Evolutionary conservation across 1,140 invertebrate species (phyloP), one percentile per base, ranked within the genome.

Genomic region (Monomorium pharaonis): DNA sequence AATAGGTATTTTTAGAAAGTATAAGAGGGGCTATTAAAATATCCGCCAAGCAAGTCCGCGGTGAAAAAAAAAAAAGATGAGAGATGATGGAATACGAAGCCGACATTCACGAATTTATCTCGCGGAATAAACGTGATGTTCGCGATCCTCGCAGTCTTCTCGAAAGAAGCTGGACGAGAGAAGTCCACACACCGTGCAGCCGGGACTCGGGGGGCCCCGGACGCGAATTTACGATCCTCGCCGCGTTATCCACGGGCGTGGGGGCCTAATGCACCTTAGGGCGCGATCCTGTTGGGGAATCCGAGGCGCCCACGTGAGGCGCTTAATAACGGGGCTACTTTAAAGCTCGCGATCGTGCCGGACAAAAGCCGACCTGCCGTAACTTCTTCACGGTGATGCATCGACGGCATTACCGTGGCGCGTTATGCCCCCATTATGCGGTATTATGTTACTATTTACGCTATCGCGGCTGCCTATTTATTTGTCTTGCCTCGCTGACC

Each of bases 391-490:
- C 86, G 87, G 90, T 92, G 92, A 93, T 93, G 92, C 90, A 92
- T 89, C 84, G 89, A 74, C 85, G 86, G 88, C 92, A 88, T 91
- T 92, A 92, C 84, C 44, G 77, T 67, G 84, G 74, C 85, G 90
- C 87, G 92, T 94, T 93, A 94, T 94, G 91, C 92, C 87, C 91
- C 92, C 89, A 94, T 94, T 94, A 94, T 94, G 91, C 90, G 86
- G 92, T 94, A 94, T 94, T 94, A 94, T 92, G 93, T 94, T 94
- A 94, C 93, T 93, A 94, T 94, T 94, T 94, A 94, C 92, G 92
- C 93, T 94, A 93, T 94, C 92, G 84, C 87, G 87, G 86, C 80
- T 86, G 80, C 77, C 91, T 91, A 91, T 91, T 92, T 94, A 94
- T 94, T 93, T 92, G 91, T 94, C 93, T 94, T 93, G 89, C 90